Conservation (phyloP, 2,113 vertebrate species). For the Corythornis cristatus region DNA sequence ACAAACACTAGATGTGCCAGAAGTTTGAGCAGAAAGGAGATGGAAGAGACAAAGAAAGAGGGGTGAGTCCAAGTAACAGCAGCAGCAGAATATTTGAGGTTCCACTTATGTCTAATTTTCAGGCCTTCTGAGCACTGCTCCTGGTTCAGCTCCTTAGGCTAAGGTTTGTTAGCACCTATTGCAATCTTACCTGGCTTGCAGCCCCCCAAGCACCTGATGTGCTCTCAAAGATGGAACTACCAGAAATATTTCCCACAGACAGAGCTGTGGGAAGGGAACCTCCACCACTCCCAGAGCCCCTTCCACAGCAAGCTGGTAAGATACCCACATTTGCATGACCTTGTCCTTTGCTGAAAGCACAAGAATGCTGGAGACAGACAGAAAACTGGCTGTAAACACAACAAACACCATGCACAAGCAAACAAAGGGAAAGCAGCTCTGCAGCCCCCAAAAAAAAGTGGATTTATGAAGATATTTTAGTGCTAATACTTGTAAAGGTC, state of each 20-base stretch:
- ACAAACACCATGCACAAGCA: not conserved
- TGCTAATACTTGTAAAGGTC: not conserved
- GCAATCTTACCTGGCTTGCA: not conserved
- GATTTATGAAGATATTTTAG: conserved; percentile 29
- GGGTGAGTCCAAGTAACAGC: not conserved
- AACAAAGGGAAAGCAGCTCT: conserved; percentile 10
- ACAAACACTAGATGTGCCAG: not conserved
- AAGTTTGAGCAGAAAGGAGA: not conserved
- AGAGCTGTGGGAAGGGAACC: not conserved
- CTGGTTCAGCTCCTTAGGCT: not conserved
- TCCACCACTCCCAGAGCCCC: not conserved
- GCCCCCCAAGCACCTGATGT: not conserved
- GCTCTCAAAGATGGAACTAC: not conserved
- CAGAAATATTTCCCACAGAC: not conserved
- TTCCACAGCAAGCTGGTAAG: not conserved
- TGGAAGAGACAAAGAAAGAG: not conserved
- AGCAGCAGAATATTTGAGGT: not conserved
- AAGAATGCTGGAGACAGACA: not conserved
- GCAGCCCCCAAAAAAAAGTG: not conserved
- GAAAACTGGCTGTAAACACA: not conserved
- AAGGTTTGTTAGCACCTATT: not conserved
- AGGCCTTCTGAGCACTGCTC: not conserved
- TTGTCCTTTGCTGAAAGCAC: not conserved
- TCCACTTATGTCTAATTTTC: not conserved
- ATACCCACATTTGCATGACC: not conserved